phyloP scores from a whole-genome alignment of 2,797 vertebrate genomes.

The Caiman crocodilus region DNA sequence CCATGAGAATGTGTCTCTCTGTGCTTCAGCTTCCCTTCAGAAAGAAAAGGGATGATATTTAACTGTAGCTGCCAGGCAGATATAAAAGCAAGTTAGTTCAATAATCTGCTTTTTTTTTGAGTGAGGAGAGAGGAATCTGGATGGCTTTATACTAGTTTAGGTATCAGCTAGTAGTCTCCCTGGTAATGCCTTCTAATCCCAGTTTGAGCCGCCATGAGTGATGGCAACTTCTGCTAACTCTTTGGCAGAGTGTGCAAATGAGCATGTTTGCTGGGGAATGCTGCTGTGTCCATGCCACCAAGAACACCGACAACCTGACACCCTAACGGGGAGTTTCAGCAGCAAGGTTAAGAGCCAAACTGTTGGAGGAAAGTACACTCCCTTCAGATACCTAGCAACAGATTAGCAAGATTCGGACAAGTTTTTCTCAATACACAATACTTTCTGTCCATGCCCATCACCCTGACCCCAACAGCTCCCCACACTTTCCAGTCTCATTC shows the following conservation, averaged over 20 bases:
- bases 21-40: not conserved
- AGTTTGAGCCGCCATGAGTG: too few relatives aligned
- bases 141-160: too few relatives aligned
- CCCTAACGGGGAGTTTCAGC: not conserved
- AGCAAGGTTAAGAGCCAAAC: not conserved
- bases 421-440: not conserved
- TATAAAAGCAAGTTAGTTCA: not conserved
- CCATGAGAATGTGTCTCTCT: not conserved
- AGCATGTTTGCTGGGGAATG: accelerated
- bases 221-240: too few relatives aligned
- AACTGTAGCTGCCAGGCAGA: not conserved
- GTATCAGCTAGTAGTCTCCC: too few relatives aligned
- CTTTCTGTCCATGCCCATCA: not conserved
- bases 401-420: accelerated
- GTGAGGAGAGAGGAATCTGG: too few relatives aligned
- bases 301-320: not conserved
- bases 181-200: too few relatives aligned
- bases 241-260: too few relatives aligned
- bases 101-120: too few relatives aligned
- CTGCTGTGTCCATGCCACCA: not conserved
- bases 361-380: not conserved
- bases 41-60: not conserved
- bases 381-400: not conserved
- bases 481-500: not conserved
- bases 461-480: not conserved